Evolutionary conservation across 2,113 vertebrate genomes (phyloP), one percentile per base, ranked within the genome.

Genomic region (Takifugu flavidus): DNA sequence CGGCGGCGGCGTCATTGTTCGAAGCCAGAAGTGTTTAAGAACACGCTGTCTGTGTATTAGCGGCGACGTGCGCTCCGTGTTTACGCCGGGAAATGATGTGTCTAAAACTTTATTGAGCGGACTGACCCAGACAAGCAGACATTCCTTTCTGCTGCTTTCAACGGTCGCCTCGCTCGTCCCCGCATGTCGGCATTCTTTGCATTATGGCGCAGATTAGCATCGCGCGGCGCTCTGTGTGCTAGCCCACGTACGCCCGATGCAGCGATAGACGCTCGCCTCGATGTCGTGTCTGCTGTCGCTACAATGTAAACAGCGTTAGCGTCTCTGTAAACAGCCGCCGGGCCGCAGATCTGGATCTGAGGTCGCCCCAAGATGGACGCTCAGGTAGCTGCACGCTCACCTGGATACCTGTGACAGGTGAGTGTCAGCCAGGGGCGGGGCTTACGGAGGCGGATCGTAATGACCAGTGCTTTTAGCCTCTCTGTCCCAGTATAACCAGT

Each of bases 301-400:
- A 65, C 39, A 26, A 20, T 25, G 8, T 47, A 47, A 47, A 47
- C 45, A 47, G 15, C 45, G 13, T 4, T 5, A 3, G 14, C 29
- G 2, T 3, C 42, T 82, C 65, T 78, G 79, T 86, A 85, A 89
- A 89, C 79, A 65, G 72, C 65, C 25, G 31, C 53, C 14, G 82
- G 64, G 72, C 65, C 25, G 31, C 53, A n/a, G 82, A 87, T 83
- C 11, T 0, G 20, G 39, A 90, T 89, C 87, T 89, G 86, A 78
- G 86, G 86, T 83, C 63, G 27, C 68, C 58, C 20, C 20, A 20
- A 29, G 28, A 85, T 89, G 87, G 65, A 87, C 28, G 52, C 53
- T 29, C 28, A 29, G 26, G 14, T 2, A 11, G 6, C 4, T 59
- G 69, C 69, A 79, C 55, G 45, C 70, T 51, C 53, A 25, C 31